Evolutionary conservation across 1,140 invertebrate species (phyloP).

Genomic region (Tetramorium parvispinum): DNA sequence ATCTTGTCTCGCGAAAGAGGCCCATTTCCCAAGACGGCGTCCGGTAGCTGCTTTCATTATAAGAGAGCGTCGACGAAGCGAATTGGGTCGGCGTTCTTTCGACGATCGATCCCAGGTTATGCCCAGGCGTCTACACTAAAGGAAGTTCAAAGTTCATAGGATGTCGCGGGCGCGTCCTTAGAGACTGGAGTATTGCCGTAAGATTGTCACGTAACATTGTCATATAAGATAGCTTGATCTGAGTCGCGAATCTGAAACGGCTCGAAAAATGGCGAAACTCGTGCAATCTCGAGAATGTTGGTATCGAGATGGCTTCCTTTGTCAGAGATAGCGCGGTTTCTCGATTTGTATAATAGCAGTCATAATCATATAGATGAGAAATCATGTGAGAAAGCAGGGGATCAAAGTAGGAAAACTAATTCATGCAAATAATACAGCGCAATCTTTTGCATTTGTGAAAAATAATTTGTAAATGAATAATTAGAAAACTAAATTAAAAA

Average conservation of each 20-base stretch:
- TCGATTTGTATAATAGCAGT: background rate
- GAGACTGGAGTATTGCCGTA: constrained; percentile 51
- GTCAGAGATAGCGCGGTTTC: background rate
- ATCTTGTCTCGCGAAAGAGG: constrained; percentile 44
- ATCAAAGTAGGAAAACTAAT: background rate
- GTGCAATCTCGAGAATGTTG: background rate
- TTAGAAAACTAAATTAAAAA: background rate
- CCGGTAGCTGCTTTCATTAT: constrained; percentile 50
- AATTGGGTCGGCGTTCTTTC: constrained; percentile 64
- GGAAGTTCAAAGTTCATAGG: constrained; percentile 47
- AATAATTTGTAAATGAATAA: background rate
- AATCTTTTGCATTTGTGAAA: background rate
- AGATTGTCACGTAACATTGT: constrained; percentile 21
- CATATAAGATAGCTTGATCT: background rate
- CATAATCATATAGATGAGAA: constrained; percentile 10
- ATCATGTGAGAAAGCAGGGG: background rate
- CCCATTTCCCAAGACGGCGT: constrained; percentile 22
- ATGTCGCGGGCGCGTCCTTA: constrained; percentile 2
- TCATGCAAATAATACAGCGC: too few relatives aligned
- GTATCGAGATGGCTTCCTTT: background rate
- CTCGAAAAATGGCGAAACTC: constrained; percentile 22
- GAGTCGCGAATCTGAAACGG: constrained; percentile 17
- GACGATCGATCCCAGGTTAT: constrained; percentile 63
- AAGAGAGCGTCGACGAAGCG: constrained; percentile 24
- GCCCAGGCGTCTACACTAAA: constrained; percentile 33